Conservation (phyloP, 2,113 vertebrate species). For the Cichladusa arquata region DNA sequence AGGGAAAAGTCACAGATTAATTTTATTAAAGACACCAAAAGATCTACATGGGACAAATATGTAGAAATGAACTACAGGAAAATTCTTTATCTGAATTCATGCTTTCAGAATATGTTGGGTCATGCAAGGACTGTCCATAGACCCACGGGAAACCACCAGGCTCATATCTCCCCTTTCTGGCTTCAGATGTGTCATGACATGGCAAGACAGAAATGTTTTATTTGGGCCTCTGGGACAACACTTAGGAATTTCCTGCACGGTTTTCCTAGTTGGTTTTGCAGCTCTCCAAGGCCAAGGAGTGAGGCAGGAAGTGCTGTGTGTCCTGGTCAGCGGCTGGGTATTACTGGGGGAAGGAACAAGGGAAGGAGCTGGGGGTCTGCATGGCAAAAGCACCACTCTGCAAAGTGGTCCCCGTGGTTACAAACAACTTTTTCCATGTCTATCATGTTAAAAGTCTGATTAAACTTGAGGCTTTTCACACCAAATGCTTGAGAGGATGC, state of each 20-base stretch:
- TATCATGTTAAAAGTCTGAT: background rate
- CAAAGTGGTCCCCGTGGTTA: background rate
- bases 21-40: background rate
- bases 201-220: background rate
- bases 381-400: background rate
- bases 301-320: rapidly evolving
- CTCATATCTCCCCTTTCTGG: background rate
- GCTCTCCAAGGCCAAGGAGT: background rate
- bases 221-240: background rate
- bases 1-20: background rate
- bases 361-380: background rate
- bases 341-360: background rate
- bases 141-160: background rate
- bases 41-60: background rate
- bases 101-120: background rate
- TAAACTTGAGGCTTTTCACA: background rate
- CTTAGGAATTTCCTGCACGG: background rate
- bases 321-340: background rate
- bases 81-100: background rate
- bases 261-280: background rate
- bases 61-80: background rate
- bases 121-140: background rate
- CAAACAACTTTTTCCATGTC: background rate
- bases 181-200: rapidly evolving
- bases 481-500: slow-evolving; percentile 30